phyloP scores from a whole-genome alignment of 2,113 vertebrate species.

The Indicator indicator region DNA sequence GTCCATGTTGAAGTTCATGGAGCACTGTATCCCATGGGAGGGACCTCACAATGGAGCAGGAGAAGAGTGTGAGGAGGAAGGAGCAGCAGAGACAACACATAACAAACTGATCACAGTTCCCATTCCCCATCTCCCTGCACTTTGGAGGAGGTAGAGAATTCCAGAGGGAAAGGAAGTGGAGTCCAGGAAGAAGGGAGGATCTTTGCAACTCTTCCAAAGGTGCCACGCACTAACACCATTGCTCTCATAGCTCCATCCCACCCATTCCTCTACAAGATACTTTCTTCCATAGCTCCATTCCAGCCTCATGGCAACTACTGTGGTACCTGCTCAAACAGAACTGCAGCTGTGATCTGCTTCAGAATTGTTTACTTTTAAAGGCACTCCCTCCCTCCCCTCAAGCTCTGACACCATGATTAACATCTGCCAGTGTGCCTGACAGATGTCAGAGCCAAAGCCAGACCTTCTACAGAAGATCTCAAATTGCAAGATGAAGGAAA shows the following conservation, averaged over 20 bases:
- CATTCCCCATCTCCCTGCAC: neutral
- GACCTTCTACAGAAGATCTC: neutral
- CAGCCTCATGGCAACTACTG: neutral
- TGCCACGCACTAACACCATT: neutral
- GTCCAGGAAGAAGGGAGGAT: neutral
- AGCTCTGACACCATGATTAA: neutral
- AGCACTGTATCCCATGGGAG: no score
- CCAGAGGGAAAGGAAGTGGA: neutral
- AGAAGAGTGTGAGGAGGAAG: neutral
- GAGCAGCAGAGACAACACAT: neutral
- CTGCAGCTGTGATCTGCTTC: neutral
- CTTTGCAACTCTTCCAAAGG: neutral
- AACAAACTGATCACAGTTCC: neutral
- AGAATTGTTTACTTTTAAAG: neutral
- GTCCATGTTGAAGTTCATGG: fast-evolving
- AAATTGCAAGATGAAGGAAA: neutral
- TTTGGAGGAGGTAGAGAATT: neutral
- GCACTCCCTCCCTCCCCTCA: neutral
- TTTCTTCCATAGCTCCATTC: neutral
- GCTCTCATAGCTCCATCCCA: neutral
- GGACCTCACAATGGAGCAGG: neutral
- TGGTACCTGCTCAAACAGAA: neutral
- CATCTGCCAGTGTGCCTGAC: neutral
- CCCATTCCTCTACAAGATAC: neutral
- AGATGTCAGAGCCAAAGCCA: neutral